These are phyloP conservation scores for Sitobion miscanthi DNA, from an alignment of 1,140 invertebrate species.

Conservation along the genomic window DNA sequence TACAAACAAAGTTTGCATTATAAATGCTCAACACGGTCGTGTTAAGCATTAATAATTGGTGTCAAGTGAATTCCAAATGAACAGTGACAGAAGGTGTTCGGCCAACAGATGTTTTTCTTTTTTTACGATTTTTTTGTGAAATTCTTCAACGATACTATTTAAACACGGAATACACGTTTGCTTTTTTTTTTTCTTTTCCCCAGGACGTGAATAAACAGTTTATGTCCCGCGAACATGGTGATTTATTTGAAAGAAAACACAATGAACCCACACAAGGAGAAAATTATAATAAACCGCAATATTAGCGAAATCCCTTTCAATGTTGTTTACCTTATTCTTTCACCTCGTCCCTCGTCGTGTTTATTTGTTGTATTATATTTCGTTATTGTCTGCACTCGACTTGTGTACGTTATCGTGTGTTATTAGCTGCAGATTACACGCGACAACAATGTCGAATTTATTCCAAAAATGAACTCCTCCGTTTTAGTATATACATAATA, in stretches of 20 bases:
- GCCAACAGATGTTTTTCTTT: constrained; percentile 52
- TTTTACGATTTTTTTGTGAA: constrained; percentile 38
- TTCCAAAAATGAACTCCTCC: constrained; percentile 32
- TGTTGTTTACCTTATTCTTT: constrained; percentile 45
- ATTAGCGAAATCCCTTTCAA: constrained; percentile 38
- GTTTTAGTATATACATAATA: background rate
- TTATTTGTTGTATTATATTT: background rate
- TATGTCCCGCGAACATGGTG: background rate
- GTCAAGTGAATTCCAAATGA: constrained; percentile 50
- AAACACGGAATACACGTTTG: background rate
- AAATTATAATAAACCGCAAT: constrained; percentile 46
- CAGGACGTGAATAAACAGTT: constrained; percentile 46
- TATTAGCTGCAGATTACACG: constrained; percentile 43
- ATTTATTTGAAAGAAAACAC: constrained; percentile 43
- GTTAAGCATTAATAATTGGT: constrained; percentile 42
- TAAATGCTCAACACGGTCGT: background rate
- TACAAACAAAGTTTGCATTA: constrained; percentile 3
- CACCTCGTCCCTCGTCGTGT: constrained; percentile 11
- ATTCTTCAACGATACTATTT: constrained; percentile 28
- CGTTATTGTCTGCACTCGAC: constrained; percentile 52
- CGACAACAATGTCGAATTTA: background rate
- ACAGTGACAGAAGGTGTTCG: constrained; percentile 43
- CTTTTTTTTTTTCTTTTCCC: background rate
- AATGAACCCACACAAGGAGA: constrained; percentile 43
- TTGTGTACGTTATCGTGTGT: constrained; percentile 21